Percentiles rank a stretch among this genome's conserved stretches.
These are phyloP conservation scores for Cetoscarus ocellatus DNA, from an alignment of 2,797 vertebrate species.

Conservation along the genomic window DNA sequence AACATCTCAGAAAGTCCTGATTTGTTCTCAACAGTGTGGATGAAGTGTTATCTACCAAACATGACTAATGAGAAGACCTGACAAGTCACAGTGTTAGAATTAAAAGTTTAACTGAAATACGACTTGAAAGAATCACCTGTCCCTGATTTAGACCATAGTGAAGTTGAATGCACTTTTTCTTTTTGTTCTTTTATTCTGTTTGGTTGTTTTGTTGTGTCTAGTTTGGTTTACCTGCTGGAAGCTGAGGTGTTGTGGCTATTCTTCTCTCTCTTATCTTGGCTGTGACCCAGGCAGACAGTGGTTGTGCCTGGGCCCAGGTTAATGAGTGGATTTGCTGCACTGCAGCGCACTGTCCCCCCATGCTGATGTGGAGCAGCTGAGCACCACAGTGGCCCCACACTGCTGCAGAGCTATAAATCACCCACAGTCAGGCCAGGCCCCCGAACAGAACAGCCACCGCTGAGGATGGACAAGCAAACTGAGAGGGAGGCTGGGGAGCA, in stretches of 20 bases:
- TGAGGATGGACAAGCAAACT: constrained; percentile 71
- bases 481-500: constrained; percentile 43
- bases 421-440: constrained; percentile 69
- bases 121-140: too few relatives aligned
- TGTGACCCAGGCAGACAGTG: constrained; percentile 71
- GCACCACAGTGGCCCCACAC: constrained; percentile 77
- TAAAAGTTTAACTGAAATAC: too few relatives aligned
- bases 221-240: constrained; percentile 61
- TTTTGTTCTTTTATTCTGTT: background rate
- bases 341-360: constrained; percentile 81
- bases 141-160: too few relatives aligned
- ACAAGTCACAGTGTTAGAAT: too few relatives aligned
- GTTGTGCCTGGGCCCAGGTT: constrained; percentile 77
- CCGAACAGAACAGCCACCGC: constrained; percentile 59
- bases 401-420: constrained; percentile 89
- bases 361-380: constrained; percentile 86
- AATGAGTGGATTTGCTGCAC: constrained; percentile 88
- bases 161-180: background rate
- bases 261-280: constrained; percentile 54
- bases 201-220: constrained; percentile 15
- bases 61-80: too few relatives aligned
- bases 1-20: too few relatives aligned
- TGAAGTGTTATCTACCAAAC: too few relatives aligned
- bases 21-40: too few relatives aligned
- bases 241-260: constrained; percentile 50